Evolutionary conservation across 2,797 vertebrate species (phyloP).

Genomic region (Falco rusticolus): DNA sequence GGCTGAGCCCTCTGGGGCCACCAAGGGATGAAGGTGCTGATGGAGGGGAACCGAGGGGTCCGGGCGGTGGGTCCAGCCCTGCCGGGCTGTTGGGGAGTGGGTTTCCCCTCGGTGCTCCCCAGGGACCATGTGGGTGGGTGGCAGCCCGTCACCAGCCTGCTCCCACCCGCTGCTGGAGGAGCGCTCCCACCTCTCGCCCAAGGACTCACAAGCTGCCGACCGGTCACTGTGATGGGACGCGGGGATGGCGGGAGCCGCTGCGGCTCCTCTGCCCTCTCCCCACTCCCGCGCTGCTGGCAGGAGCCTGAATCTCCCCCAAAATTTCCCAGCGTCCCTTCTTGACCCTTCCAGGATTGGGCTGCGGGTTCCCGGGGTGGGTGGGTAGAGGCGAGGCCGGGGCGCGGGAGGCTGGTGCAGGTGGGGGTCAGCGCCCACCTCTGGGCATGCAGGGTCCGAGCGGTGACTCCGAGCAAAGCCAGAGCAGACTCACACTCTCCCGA

Average conservation of each 20-base stretch:
- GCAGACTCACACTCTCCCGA: not conserved
- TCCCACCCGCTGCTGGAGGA: not conserved
- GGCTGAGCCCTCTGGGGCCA: not conserved
- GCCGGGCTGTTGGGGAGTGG: rapidly evolving
- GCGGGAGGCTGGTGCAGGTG: not conserved
- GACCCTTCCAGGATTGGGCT: not conserved
- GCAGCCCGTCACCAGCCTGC: not conserved
- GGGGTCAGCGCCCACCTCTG: not conserved
- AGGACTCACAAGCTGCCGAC: conserved; percentile 39
- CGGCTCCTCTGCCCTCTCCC: not conserved
- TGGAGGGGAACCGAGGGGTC: not conserved
- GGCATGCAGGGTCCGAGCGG: not conserved
- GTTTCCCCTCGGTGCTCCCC: not conserved
- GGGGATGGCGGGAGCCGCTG: not conserved
- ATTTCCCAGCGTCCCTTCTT: not conserved
- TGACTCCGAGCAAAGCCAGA: not conserved
- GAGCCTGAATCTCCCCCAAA: not conserved
- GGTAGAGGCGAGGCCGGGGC: not conserved
- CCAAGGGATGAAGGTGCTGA: not conserved
- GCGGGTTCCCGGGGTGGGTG: not conserved
- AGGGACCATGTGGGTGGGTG: rapidly evolving
- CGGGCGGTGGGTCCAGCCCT: not conserved
- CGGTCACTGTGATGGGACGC: conserved; percentile 61
- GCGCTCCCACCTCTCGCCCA: not conserved
- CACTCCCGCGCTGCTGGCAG: not conserved